phyloP scores from a whole-genome alignment of 2,797 vertebrate species.

The Channallabes apus region DNA sequence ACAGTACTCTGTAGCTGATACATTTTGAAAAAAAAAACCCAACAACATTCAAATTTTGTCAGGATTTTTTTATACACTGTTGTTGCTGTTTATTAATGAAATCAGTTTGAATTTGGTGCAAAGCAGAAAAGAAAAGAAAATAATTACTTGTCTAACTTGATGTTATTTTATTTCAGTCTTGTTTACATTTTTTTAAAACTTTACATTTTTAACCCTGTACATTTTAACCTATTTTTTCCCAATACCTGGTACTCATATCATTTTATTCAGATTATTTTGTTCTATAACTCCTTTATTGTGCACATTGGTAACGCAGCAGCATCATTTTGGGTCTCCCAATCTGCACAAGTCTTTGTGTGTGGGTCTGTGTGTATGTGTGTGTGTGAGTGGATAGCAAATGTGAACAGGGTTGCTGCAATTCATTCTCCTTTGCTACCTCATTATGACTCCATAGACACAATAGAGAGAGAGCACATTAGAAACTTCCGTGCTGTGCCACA shows the following conservation, averaged over 20 bases:
- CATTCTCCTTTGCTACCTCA: constrained; percentile 91
- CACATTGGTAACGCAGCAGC: constrained; percentile 6
- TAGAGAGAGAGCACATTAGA: constrained; percentile 90
- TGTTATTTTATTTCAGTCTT: not conserved
- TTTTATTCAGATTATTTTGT: not conserved
- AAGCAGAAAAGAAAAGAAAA: not conserved
- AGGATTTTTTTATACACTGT: not conserved
- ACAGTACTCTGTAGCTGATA: not conserved
- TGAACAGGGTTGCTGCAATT: constrained; percentile 80
- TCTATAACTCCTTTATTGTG: not conserved
- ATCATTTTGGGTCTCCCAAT: constrained; percentile 47
- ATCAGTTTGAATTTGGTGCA: not conserved
- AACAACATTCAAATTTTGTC: not conserved
- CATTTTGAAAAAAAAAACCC: not conserved
- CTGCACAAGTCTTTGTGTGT: constrained; percentile 92
- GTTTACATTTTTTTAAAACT: not conserved
- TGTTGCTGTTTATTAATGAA: not conserved
- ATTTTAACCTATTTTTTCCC: not conserved
- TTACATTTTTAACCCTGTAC: not conserved
- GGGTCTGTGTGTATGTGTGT: constrained; percentile 69
- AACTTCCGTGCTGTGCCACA: constrained; percentile 86
- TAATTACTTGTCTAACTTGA: not conserved
- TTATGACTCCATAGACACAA: constrained; percentile 97
- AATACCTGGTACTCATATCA: not conserved
- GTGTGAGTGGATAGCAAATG: constrained; percentile 76